phyloP scores from a whole-genome alignment of 2,888 invertebrate genomes.

The Venustoraphidia nigricollis region DNA sequence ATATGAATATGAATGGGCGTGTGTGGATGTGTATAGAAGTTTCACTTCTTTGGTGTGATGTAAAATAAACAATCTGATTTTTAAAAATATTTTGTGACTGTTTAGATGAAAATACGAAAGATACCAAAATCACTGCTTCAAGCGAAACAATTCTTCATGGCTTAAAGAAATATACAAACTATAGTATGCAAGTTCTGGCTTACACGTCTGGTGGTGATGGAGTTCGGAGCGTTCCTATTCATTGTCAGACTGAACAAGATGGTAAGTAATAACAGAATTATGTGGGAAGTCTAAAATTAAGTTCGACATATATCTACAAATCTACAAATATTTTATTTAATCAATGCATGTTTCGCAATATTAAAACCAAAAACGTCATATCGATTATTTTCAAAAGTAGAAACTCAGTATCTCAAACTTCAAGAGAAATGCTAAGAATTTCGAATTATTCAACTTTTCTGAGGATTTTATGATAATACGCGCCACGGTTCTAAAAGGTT shows the following conservation, averaged over 20 bases:
- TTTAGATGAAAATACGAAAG: constrained; percentile 75
- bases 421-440: background rate
- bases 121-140: constrained; percentile 82
- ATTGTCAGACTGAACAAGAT: constrained; percentile 91
- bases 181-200: constrained; percentile 91
- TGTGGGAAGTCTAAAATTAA: constrained; percentile 1
- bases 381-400: too few species aligned
- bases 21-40: too few species aligned
- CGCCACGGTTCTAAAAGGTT: too few species aligned
- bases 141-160: constrained; percentile 88
- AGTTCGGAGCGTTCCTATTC: constrained; percentile 71
- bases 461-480: too few species aligned
- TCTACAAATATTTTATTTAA: background rate
- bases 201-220: constrained; percentile 93
- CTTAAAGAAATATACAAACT: constrained; percentile 88
- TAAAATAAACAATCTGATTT: background rate
- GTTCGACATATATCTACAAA: background rate
- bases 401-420: background rate
- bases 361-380: too few species aligned
- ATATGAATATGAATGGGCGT: too few species aligned
- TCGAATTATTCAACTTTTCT: background rate
- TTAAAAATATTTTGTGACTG: constrained; percentile 7
- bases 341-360: background rate
- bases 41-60: background rate
- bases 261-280: constrained; percentile 35